Evolutionary conservation across 1,140 invertebrate species (phyloP), one percentile per base, ranked within the genome.

Genomic region (Trachymyrmex cornetzi): DNA sequence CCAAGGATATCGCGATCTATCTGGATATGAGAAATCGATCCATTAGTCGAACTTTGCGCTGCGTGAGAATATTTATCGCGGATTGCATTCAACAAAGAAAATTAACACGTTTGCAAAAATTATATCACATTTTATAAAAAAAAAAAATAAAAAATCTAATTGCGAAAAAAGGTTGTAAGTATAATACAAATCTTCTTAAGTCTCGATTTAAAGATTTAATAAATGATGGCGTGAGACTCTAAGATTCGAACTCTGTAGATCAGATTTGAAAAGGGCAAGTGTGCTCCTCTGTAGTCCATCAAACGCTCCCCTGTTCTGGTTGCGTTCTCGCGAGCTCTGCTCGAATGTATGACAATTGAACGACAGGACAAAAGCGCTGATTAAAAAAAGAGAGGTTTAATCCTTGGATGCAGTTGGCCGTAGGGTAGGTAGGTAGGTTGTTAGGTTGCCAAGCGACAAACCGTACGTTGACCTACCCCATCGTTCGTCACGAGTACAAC

Each of bases 371-470:
- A 93, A 93, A 85, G 91, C 89, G 80, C 86, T 93, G 91, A 94
- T 93, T 93, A 93, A 80, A 85, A 63, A 84, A 27, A 61, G 12
- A 12, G 87, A 69, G 81, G 63, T 85, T 86, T 90, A 88, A 87
- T 91, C 89, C 92, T 92, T 87, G 82, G 85, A 92, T 90, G 85
- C 84, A 91, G 87, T 93, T 91, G 90, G 89, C 82, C 67, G 88
- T 88, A 71, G 91, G 91, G 87, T 89, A 59, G 67, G 64, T 81
- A 81, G 79, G 12, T 82, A 89, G 91, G 91, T 94, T 92, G 92
- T 94, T 93, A 91, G 93, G 93, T 94, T 94, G 93, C 94, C 93
- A 93, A 77, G 93, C 93, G 93, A 94, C 92, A 92, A 93, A 93
- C 87, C 89, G 89, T 92, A 84, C 90, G 88, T 93, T 94, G 92